phyloP scores from a whole-genome alignment of 2,888 invertebrate genomes.

The Calameuta pallipes region DNA sequence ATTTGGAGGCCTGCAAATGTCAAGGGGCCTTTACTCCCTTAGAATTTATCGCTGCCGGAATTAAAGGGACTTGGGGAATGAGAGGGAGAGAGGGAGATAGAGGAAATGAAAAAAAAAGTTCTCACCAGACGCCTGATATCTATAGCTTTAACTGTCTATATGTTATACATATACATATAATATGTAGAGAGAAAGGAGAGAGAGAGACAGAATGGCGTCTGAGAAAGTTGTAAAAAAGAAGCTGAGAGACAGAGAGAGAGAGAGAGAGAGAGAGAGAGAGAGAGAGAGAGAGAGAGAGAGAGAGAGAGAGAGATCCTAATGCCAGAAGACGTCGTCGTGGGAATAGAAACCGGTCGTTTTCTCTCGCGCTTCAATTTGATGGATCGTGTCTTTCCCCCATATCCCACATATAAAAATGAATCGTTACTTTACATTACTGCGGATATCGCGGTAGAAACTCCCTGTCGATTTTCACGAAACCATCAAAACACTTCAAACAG shows the following conservation, averaged over 20 bases:
- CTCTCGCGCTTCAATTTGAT: slow-evolving; percentile 1
- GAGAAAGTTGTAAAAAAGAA: slow-evolving; percentile 4
- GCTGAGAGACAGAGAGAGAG: slow-evolving; percentile 13
- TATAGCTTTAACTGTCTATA: too few relatives aligned
- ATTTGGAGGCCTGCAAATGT: too few relatives aligned
- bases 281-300: slow-evolving; percentile 16
- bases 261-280: slow-evolving; percentile 20
- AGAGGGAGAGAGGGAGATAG: slow-evolving; percentile 32
- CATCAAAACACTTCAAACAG: too few relatives aligned
- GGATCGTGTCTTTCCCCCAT: neutral
- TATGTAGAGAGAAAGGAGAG: neutral
- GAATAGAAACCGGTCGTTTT: slow-evolving; percentile 6
- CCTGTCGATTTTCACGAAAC: too few relatives aligned
- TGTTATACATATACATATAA: slow-evolving; percentile 16
- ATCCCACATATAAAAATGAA: slow-evolving; percentile 5
- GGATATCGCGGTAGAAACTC: too few relatives aligned
- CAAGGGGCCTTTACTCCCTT: neutral
- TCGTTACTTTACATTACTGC: slow-evolving; percentile 4
- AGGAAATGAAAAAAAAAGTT: slow-evolving; percentile 23
- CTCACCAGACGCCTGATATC: too few relatives aligned
- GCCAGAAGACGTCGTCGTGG: neutral
- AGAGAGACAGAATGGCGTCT: slow-evolving; percentile 13
- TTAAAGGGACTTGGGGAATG: slow-evolving; percentile 13
- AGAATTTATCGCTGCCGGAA: slow-evolving; percentile 5
- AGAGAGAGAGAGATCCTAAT: slow-evolving; percentile 15